Evolutionary conservation across 2,797 vertebrate species (phyloP).

Genomic region (Martes flavigula): DNA sequence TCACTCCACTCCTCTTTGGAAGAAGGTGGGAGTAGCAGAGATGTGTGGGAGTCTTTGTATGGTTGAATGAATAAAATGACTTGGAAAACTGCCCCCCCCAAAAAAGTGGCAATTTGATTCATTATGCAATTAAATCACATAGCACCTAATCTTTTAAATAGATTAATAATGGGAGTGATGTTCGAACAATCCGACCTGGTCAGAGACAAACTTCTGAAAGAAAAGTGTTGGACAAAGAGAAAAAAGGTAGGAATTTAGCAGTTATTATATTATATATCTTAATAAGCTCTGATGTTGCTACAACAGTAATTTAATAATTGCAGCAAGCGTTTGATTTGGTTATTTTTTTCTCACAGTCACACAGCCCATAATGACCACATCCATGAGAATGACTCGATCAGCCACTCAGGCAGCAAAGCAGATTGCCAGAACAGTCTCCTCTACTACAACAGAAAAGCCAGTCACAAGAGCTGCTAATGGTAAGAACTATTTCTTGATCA

Average conservation of each 20-base stretch:
- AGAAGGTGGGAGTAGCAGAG: constrained; percentile 25
- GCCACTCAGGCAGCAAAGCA: constrained; percentile 54
- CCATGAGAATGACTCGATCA: constrained; percentile 46
- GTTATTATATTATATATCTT: not conserved
- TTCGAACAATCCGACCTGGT: not conserved
- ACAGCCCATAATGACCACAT: not conserved
- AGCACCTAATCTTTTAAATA: constrained; percentile 58
- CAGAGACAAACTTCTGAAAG: constrained; percentile 69
- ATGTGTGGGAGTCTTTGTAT: constrained; percentile 57
- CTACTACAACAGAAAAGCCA: constrained; percentile 31
- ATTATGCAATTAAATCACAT: constrained; percentile 6
- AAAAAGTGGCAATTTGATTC: not conserved
- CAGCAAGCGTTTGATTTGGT: not conserved
- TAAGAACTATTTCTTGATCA: constrained; percentile 22
- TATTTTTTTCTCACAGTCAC: not conserved
- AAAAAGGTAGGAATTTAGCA: constrained; percentile 79
- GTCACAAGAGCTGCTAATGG: constrained; percentile 21
- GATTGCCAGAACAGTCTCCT: not conserved
- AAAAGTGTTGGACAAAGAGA: constrained; percentile 78
- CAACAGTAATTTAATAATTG: not conserved
- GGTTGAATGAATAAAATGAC: constrained; percentile 76
- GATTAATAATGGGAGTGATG: not conserved
- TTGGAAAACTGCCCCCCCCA: constrained; percentile 35
- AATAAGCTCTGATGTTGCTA: not conserved
- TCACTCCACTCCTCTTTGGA: not conserved